Conservation (phyloP, 2,797 vertebrate species). For the Chelon auratus region DNA sequence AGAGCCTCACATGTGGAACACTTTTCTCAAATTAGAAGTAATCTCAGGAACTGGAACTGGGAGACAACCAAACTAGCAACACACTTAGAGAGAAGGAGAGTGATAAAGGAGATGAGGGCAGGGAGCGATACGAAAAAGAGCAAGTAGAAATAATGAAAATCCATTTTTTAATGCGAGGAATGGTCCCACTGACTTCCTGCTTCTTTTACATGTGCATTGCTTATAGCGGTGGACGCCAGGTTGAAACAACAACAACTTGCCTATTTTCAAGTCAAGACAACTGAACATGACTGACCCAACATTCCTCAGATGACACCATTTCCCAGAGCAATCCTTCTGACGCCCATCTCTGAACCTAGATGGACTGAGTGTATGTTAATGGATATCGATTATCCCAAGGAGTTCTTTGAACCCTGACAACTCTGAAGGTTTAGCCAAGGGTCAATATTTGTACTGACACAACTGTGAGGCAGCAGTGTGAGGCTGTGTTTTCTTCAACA, state of each 20-base stretch:
- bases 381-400: slow-evolving; percentile 71
- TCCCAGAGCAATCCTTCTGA: slow-evolving; percentile 35
- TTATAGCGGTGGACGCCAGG: neutral
- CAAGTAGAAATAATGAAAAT: neutral
- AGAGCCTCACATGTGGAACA: slow-evolving; percentile 67
- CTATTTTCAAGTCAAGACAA: slow-evolving; percentile 33
- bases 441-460: slow-evolving; percentile 69
- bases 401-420: slow-evolving; percentile 64
- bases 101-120: neutral
- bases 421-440: slow-evolving; percentile 51
- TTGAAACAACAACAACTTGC: slow-evolving; percentile 6
- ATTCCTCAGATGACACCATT: slow-evolving; percentile 53
- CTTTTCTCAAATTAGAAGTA: slow-evolving; percentile 57
- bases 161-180: neutral
- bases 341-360: slow-evolving; percentile 46
- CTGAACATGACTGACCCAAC: slow-evolving; percentile 29
- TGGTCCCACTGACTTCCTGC: neutral
- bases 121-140: neutral
- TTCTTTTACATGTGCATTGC: neutral
- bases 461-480: slow-evolving; percentile 9
- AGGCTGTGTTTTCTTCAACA: slow-evolving; percentile 12
- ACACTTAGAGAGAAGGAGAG: slow-evolving; percentile 11
- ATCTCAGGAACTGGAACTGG: slow-evolving; percentile 44
- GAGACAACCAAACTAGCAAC: slow-evolving; percentile 32
- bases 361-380: slow-evolving; percentile 65